Conservation (phyloP, 1,140 invertebrate genomes). For the Musca vetustissima region DNA sequence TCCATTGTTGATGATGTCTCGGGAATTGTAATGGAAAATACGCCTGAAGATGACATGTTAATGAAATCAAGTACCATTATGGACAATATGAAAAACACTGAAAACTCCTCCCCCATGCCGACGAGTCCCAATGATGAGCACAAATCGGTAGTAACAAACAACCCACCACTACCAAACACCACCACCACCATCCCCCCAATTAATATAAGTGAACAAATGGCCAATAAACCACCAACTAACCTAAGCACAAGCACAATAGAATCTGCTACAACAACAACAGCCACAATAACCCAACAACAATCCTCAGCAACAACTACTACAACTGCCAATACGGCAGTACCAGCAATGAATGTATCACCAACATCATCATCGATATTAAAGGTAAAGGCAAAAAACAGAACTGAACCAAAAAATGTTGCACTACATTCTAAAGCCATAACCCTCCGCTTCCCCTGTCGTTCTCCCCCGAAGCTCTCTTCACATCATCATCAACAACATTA, state of each 20-base stretch:
- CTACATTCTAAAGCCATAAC: background rate
- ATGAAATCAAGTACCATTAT: no score
- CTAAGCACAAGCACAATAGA: constrained; percentile 31
- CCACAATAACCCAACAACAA: constrained; percentile 20
- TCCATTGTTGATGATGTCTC: no score
- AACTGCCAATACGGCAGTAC: constrained; percentile 6
- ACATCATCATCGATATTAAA: constrained; percentile 22
- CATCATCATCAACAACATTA: no score
- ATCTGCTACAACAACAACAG: constrained; percentile 30
- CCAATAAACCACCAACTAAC: constrained; percentile 16
- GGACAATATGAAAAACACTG: background rate
- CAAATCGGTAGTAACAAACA: no score
- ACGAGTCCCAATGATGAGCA: no score
- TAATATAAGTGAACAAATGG: constrained; percentile 9
- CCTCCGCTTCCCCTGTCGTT: no score
- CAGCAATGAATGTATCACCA: constrained; percentile 10
- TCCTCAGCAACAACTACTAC: constrained; percentile 26
- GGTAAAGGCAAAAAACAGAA: constrained; percentile 24
- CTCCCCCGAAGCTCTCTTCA: no score
- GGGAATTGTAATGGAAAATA: no score
- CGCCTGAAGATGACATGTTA: no score
- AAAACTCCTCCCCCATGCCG: background rate
- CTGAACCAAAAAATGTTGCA: background rate
- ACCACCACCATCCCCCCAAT: constrained; percentile 30
- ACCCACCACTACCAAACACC: constrained; percentile 36